Evolutionary conservation across 2,888 invertebrate species (phyloP).

Genomic region (Apamea epomidion): DNA sequence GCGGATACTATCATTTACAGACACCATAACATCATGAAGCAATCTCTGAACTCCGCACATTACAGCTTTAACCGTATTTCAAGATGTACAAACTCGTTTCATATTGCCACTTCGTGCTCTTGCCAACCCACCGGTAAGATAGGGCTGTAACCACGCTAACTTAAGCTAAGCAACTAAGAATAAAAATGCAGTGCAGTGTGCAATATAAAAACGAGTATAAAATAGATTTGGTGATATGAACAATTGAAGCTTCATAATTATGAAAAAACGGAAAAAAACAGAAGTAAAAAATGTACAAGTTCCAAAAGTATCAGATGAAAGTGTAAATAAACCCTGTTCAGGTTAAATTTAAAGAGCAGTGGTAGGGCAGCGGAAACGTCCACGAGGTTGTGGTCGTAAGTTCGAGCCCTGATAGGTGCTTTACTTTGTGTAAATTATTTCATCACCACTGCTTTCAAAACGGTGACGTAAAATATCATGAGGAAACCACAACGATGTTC

Average conservation of each 20-base stretch:
- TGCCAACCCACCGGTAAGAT: conserved; percentile 29
- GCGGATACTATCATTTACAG: conserved; percentile 45
- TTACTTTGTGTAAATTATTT: background rate
- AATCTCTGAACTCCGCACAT: conserved; percentile 47
- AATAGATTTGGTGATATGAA: background rate
- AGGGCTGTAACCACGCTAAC: background rate
- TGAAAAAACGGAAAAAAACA: background rate
- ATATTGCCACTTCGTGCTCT: conserved; percentile 44
- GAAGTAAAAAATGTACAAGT: background rate
- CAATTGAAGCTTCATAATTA: background rate
- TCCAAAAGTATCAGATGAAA: background rate
- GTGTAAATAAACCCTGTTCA: background rate
- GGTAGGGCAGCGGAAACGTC: background rate
- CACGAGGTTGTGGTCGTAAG: no score
- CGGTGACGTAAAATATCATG: background rate
- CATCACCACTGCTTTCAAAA: background rate
- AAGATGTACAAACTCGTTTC: conserved; percentile 42
- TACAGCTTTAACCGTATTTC: conserved; percentile 46
- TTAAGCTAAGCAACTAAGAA: background rate
- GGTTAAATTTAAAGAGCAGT: background rate
- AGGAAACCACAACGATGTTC: background rate
- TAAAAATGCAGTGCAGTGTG: no score
- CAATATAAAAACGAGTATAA: background rate
- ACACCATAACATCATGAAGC: conserved; percentile 49
- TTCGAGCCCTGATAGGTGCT: no score